Evolutionary conservation across 2,888 invertebrate genomes (phyloP).

Genomic region (Parnassius orleans): DNA sequence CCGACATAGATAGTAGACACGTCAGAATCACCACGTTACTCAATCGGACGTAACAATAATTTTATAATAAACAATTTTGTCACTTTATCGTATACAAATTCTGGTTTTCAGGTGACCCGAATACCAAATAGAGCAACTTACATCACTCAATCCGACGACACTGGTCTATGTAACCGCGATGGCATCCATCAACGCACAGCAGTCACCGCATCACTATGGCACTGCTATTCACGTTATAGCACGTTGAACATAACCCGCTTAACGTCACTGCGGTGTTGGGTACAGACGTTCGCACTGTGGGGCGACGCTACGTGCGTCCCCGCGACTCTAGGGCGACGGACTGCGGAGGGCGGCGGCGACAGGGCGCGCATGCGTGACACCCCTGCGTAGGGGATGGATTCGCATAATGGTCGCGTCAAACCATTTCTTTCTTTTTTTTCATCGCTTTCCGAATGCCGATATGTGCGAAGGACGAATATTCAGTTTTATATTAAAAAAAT

Average conservation of each 20-base stretch:
- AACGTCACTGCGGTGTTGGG: slow-evolving; percentile 59
- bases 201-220: slow-evolving; percentile 24
- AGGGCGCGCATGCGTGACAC: slow-evolving; percentile 56
- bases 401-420: slow-evolving; percentile 50
- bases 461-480: slow-evolving; percentile 33
- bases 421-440: slow-evolving; percentile 31
- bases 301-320: slow-evolving; percentile 34
- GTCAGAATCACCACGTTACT: slow-evolving; percentile 8
- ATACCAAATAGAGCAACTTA: slow-evolving; percentile 16
- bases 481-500: not conserved
- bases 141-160: slow-evolving; percentile 9
- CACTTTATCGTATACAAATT: slow-evolving; percentile 1
- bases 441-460: slow-evolving; percentile 53
- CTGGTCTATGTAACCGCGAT: not conserved
- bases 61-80: slow-evolving; percentile 1
- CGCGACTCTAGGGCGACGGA: slow-evolving; percentile 42
- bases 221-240: slow-evolving; percentile 20
- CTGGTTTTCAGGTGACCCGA: slow-evolving; percentile 17
- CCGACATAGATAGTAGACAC: not conserved
- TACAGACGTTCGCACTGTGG: not conserved
- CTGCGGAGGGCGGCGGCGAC: slow-evolving; percentile 55
- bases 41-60: slow-evolving; percentile 2
- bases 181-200: slow-evolving; percentile 21
- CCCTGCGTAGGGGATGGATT: slow-evolving; percentile 51
- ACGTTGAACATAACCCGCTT: slow-evolving; percentile 18